phyloP scores from a whole-genome alignment of 2,113 vertebrate species.

The Apus apus region DNA sequence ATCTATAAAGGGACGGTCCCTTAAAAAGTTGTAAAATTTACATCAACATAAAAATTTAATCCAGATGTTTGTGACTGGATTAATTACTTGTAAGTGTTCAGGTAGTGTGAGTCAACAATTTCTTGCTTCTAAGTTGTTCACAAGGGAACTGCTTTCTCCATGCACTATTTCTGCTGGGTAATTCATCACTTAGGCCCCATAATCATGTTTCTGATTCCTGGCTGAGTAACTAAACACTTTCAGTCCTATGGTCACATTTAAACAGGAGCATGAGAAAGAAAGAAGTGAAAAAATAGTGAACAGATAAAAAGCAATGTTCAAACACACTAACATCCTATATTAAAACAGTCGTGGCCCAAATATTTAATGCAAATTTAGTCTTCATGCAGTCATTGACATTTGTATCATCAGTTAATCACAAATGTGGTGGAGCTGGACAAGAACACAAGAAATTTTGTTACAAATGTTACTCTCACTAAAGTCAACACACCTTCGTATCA shows the following conservation, averaged over 20 bases:
- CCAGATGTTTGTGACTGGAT: slow-evolving; percentile 57
- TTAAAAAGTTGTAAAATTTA: slow-evolving; percentile 49
- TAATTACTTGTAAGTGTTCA: slow-evolving; percentile 40
- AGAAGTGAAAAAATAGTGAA: neutral
- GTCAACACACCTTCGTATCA: neutral
- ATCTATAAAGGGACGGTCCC: neutral
- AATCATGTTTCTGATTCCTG: slow-evolving; percentile 45
- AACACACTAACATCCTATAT: neutral
- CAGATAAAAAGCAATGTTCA: neutral
- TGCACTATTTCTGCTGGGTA: slow-evolving; percentile 29
- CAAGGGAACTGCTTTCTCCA: slow-evolving; percentile 43
- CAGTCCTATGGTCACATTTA: neutral
- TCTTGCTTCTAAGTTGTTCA: slow-evolving; percentile 35
- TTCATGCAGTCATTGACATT: neutral
- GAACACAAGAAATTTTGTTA: neutral
- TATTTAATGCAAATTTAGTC: neutral
- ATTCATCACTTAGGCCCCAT: slow-evolving; percentile 25
- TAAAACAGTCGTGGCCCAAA: neutral
- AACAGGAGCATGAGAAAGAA: neutral
- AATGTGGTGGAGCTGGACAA: neutral
- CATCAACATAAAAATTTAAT: slow-evolving; percentile 38
- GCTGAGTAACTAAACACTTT: neutral
- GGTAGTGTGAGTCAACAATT: neutral
- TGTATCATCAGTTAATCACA: neutral
- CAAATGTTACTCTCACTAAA: neutral